phyloP scores from a whole-genome alignment of 35 echinoderm and acorn worm genomes.

The Stichopus chloronotus region DNA sequence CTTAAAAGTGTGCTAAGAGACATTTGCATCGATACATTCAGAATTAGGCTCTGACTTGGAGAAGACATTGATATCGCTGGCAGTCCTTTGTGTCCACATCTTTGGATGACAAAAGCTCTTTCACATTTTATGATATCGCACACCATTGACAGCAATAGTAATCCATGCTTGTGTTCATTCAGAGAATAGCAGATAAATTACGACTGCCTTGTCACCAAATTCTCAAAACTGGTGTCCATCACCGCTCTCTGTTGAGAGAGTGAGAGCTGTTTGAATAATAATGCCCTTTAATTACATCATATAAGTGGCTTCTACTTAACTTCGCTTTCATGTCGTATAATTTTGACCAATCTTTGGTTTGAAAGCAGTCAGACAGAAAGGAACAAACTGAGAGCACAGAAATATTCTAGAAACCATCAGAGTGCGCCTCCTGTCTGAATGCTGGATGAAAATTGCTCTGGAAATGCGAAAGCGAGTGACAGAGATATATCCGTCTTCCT shows the following conservation, averaged over 20 bases:
- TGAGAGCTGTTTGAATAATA: too few relatives aligned
- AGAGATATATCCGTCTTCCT: neutral
- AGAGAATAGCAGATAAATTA: constrained; percentile 8
- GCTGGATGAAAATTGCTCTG: neutral
- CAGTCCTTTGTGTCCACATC: neutral
- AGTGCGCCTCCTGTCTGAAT: neutral
- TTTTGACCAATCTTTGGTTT: neutral
- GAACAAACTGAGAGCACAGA: neutral
- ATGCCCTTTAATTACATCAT: too few relatives aligned
- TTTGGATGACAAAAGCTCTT: neutral
- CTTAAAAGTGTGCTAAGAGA: neutral
- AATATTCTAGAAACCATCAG: neutral
- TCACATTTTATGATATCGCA: constrained; percentile 33
- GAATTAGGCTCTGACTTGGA: neutral
- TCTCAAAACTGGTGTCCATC: too few relatives aligned
- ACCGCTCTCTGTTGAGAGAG: neutral
- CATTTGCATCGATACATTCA: neutral
- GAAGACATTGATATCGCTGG: neutral
- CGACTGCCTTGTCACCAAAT: neutral
- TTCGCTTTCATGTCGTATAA: too few relatives aligned
- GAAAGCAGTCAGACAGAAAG: neutral
- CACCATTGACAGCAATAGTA: constrained; percentile 8
- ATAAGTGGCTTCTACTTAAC: too few relatives aligned
- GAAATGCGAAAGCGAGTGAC: neutral
- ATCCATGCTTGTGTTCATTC: constrained; percentile 18